A percentile compares a stretch with the other conserved stretches of the same genome.
These are phyloP conservation scores for Drosophila tani DNA, from an alignment of 1,140 invertebrate genomes.

Conservation along the genomic window DNA sequence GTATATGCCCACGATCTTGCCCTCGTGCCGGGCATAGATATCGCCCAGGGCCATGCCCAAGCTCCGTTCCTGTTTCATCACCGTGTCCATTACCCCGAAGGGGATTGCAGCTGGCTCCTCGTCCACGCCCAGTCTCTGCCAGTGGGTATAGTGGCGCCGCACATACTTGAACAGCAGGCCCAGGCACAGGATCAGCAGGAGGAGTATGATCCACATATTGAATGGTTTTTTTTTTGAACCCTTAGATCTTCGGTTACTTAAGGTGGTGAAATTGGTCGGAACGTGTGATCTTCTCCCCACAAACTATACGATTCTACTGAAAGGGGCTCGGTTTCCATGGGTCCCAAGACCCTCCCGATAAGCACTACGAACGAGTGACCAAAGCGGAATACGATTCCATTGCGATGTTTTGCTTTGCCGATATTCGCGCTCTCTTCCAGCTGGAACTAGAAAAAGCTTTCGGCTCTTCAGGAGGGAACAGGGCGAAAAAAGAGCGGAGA, in stretches of 20 bases:
- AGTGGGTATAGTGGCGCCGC: slow-evolving; percentile 56
- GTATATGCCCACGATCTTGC: slow-evolving; percentile 72
- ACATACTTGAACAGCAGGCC: slow-evolving; percentile 35
- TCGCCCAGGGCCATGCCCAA: slow-evolving; percentile 63
- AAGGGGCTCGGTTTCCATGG: neutral
- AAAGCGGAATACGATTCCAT: neutral
- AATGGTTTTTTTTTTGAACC: neutral
- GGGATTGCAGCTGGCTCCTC: slow-evolving; percentile 63
- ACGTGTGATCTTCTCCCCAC: neutral
- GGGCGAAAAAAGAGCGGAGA: neutral
- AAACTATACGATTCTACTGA: slow-evolving; percentile 15
- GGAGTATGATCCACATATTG: slow-evolving; percentile 39
- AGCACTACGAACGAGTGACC: slow-evolving; percentile 1
- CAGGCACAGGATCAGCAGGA: slow-evolving; percentile 16
- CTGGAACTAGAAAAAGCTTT: slow-evolving; percentile 34
- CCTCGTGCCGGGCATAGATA: slow-evolving; percentile 53
- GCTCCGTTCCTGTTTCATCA: slow-evolving; percentile 38
- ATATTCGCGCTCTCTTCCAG: slow-evolving; percentile 24
- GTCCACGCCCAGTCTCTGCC: slow-evolving; percentile 62
- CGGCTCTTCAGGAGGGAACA: slow-evolving; percentile 28
- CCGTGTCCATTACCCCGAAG: slow-evolving; percentile 54
- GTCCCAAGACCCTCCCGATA: slow-evolving; percentile 15
- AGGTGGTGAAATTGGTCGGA: neutral
- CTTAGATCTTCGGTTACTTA: neutral
- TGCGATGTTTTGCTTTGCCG: slow-evolving; percentile 3